Evolutionary conservation across 2,797 vertebrate genomes (phyloP).

Genomic region (Buceros bicornis): DNA sequence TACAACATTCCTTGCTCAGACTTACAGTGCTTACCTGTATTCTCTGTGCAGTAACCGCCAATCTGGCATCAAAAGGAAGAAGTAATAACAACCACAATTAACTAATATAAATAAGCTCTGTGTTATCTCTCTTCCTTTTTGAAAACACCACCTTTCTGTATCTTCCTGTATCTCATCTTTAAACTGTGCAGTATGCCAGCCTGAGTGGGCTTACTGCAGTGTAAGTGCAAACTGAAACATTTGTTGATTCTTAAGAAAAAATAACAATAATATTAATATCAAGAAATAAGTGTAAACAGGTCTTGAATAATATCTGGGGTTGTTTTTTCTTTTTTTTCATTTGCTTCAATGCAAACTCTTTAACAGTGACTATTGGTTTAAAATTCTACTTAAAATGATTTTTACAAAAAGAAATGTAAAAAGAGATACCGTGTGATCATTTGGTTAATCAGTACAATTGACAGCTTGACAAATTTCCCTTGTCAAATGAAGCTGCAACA

Average conservation of each 20-base stretch:
- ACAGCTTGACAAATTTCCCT: conserved; percentile 68
- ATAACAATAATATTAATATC: neutral
- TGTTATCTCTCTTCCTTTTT: conserved; percentile 66
- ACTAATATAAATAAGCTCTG: conserved; percentile 67
- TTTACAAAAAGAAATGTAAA: conserved; percentile 13
- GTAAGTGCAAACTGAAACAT: neutral
- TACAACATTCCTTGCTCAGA: neutral
- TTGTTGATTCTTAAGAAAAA: neutral
- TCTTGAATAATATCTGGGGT: neutral
- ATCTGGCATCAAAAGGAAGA: conserved; percentile 56
- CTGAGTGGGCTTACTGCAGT: neutral
- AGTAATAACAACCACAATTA: conserved; percentile 70
- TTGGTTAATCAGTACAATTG: conserved; percentile 44
- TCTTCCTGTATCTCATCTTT: conserved; percentile 5
- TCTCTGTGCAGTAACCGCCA: conserved; percentile 63
- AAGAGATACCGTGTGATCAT: neutral
- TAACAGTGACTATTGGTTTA: neutral
- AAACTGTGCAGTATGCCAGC: neutral
- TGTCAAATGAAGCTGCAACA: conserved; percentile 61
- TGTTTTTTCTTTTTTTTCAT: neutral
- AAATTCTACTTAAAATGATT: conserved; percentile 14
- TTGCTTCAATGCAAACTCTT: neutral
- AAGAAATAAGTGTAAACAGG: neutral
- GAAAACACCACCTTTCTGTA: conserved; percentile 66
- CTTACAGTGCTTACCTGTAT: conserved; percentile 13